A percentile compares a stretch with the other conserved stretches of the same genome.
Conservation (phyloP, 2,797 vertebrate genomes). For the Premnoplex brunnescens region DNA sequence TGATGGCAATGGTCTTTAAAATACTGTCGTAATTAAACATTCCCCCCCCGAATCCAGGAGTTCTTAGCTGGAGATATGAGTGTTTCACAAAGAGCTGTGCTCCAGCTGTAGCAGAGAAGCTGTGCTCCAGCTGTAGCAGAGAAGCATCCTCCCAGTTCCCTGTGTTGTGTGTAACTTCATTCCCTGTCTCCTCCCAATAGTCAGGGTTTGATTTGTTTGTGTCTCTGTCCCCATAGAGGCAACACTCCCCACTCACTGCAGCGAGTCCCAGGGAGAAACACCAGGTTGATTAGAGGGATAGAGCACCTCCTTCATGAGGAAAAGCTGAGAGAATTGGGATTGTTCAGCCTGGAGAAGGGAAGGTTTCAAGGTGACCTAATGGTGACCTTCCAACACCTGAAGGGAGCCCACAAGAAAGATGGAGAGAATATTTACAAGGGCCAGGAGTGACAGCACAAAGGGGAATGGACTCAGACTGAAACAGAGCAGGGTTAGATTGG, state of each 20-base stretch:
- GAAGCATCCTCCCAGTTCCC: neutral
- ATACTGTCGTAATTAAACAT: neutral
- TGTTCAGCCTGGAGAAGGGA: neutral
- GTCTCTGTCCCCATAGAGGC: neutral
- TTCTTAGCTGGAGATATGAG: neutral
- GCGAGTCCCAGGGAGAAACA: rapidly evolving
- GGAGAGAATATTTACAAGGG: neutral
- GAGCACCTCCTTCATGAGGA: neutral
- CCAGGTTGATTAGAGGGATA: neutral
- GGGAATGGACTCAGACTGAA: neutral
- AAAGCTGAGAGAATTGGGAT: neutral
- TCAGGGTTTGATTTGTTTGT: neutral
- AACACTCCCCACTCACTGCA: neutral
- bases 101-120: too few relatives aligned
- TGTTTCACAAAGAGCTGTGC: neutral
- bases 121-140: neutral
- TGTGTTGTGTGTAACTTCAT: neutral
- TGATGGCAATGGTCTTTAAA: neutral
- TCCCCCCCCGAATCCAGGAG: neutral
- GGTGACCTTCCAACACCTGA: rapidly evolving
- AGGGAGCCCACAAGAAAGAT: neutral
- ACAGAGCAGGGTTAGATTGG: neutral
- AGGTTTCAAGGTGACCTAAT: neutral
- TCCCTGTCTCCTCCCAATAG: neutral
- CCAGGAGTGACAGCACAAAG: neutral